phyloP scores from a whole-genome alignment of 1,140 invertebrate genomes.

The Cepaea nemoralis region DNA sequence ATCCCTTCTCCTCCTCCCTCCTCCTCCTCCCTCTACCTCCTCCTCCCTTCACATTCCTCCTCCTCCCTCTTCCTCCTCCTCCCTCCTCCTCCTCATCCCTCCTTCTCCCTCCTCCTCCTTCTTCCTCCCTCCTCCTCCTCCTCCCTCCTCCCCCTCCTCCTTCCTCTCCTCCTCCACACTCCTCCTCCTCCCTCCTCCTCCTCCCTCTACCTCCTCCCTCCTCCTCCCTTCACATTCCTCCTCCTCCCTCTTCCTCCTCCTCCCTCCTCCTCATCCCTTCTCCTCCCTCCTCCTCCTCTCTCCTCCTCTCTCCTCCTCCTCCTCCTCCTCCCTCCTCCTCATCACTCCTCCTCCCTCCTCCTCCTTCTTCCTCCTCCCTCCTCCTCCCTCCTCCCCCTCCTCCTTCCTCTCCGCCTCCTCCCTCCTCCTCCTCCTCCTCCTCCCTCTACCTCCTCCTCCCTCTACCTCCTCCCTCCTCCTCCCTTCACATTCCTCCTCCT shows the following conservation, averaged over 20 bases:
- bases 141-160: background rate
- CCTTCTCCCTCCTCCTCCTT: no score
- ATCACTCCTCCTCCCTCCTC: no score
- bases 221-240: background rate
- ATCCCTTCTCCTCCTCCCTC: background rate
- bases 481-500: no score
- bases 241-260: conserved; percentile 1
- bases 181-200: no score
- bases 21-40: background rate
- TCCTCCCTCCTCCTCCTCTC: background rate
- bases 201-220: no score
- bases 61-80: background rate
- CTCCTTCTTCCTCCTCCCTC: no score
- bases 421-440: no score
- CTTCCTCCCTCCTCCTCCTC: background rate
- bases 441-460: no score
- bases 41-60: conserved; percentile 4
- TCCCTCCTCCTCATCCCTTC: background rate
- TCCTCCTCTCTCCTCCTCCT: background rate
- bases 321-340: no score
- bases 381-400: no score
- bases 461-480: no score
- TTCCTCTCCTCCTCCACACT: background rate
- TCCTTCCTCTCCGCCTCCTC: no score
- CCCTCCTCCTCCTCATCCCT: background rate